A percentile compares a stretch with the other conserved stretches of the same genome.
Evolutionary conservation across 1,140 invertebrate genomes (phyloP).

Genomic region (Zaprionus gabonicus): DNA sequence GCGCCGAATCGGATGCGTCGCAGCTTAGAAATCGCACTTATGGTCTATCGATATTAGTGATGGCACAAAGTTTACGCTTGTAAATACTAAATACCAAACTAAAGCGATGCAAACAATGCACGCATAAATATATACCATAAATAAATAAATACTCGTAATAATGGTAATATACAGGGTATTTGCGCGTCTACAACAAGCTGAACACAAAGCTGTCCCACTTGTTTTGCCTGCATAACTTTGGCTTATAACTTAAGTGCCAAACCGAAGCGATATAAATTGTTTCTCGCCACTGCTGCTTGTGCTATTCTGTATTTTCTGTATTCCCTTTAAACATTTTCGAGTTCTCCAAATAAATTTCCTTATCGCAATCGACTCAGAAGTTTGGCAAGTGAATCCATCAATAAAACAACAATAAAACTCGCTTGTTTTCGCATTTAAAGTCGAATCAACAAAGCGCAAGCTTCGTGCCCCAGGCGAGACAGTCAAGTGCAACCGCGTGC

Average conservation of each 20-base stretch:
- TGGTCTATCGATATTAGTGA: no score
- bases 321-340: background rate
- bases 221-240: constrained; percentile 21
- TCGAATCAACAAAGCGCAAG: constrained; percentile 31
- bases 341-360: constrained; percentile 5
- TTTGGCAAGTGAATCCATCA: background rate
- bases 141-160: no score
- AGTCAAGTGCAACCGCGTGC: constrained; percentile 55
- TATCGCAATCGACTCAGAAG: background rate
- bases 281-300: background rate
- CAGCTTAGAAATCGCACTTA: no score
- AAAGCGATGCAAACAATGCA: no score
- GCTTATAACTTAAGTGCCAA: constrained; percentile 19
- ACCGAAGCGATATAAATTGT: constrained; percentile 19
- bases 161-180: background rate
- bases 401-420: constrained; percentile 31
- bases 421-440: constrained; percentile 35
- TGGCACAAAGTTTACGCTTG: no score
- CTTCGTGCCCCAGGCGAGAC: constrained; percentile 28
- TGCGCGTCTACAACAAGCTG: background rate
- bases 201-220: background rate
- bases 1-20: no score
- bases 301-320: background rate
- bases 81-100: no score
- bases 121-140: no score